Percentiles rank a stretch among this genome's conserved stretches.
Evolutionary conservation across 2,113 vertebrate genomes (phyloP).

Genomic region (Cebus imitator): DNA sequence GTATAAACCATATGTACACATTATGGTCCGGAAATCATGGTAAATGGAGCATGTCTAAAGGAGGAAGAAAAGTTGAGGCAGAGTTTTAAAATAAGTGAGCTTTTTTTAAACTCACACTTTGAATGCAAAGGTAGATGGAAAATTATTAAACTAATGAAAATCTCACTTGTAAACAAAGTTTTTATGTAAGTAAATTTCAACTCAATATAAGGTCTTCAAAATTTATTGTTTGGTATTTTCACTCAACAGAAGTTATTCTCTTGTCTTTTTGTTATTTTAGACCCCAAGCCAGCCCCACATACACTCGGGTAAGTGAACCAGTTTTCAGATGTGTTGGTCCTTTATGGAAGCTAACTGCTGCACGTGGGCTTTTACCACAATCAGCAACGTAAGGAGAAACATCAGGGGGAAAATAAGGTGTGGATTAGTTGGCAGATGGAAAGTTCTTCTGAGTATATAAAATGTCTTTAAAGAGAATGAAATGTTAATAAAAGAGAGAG

Average conservation of each 20-base stretch:
- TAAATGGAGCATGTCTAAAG: neutral
- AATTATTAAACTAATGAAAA: conserved; percentile 40
- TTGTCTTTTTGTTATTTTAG: neutral
- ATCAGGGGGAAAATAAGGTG: neutral
- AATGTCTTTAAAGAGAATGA: neutral
- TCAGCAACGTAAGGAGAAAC: neutral
- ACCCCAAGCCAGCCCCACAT: neutral
- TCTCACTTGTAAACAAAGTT: neutral
- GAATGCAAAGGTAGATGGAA: neutral
- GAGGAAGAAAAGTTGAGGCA: conserved; percentile 12
- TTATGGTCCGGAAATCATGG: neutral
- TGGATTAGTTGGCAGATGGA: neutral
- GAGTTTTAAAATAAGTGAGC: neutral
- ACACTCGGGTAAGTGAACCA: neutral
- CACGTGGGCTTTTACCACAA: neutral
- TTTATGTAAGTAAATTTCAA: conserved; percentile 16
- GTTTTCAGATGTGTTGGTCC: neutral
- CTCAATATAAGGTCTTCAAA: neutral
- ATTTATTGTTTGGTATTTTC: conserved; percentile 18
- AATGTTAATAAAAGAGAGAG: neutral
- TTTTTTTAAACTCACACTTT: neutral
- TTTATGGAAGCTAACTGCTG: neutral
- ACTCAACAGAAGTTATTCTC: neutral
- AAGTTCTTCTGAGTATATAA: neutral
- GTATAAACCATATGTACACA: neutral